Percentiles rank a stretch among this genome's conserved stretches.
These are phyloP conservation scores for Thalassoma bifasciatum DNA, from an alignment of 2,113 vertebrate genomes.

Conservation along the genomic window DNA sequence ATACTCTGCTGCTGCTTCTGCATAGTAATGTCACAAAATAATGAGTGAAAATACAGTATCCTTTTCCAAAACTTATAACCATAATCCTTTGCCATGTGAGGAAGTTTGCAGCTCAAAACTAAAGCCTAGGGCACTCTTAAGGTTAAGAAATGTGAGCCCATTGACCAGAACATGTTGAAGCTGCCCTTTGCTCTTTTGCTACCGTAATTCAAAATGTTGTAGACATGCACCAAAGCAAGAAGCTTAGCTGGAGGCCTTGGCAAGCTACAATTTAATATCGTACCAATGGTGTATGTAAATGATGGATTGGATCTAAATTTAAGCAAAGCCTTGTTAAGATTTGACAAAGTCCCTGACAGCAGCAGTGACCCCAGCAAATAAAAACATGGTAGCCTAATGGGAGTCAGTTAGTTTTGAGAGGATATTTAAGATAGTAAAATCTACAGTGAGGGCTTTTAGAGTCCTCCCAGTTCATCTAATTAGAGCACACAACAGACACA, in stretches of 20 bases:
- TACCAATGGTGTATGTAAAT: constrained; percentile 23
- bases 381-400: neutral
- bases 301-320: constrained; percentile 2
- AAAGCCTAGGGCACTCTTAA: too few relatives aligned
- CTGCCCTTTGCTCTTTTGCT: too few relatives aligned
- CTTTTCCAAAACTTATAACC: too few relatives aligned
- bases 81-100: too few relatives aligned
- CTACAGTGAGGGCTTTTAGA: neutral
- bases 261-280: neutral
- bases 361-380: neutral
- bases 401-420: neutral
- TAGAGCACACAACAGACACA: constrained; percentile 1
- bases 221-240: neutral
- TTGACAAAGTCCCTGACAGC: neutral
- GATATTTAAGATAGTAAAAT: neutral
- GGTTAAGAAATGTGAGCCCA: too few relatives aligned
- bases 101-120: too few relatives aligned
- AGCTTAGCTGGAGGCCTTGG: neutral
- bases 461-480: constrained; percentile 3
- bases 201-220: neutral
- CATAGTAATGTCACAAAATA: too few relatives aligned
- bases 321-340: neutral
- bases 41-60: too few relatives aligned
- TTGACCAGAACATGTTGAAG: too few relatives aligned
- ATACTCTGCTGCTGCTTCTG: too few relatives aligned